Evolutionary conservation across 2,888 invertebrate species (phyloP), one percentile per base, ranked within the genome.

Genomic region (Agonopterix arenella): DNA sequence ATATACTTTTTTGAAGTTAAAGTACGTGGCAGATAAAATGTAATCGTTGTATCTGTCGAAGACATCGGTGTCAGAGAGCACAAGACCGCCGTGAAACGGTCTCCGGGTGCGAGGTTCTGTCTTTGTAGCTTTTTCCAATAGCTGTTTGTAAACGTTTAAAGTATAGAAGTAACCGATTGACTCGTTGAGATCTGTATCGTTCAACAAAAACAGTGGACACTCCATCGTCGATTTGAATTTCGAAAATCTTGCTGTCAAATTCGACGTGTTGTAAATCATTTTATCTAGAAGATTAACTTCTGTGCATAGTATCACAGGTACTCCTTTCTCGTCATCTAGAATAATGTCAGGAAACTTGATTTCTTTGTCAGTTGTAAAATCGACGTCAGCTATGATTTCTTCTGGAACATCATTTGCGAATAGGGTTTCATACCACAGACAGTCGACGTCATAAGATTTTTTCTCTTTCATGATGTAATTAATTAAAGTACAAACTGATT

Each of bases 21-120:
- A 76, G 52, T 76, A 76, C 2, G 73, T 76, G 7, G 65, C 67
- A 0, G 76, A 63, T 47, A 76, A 47, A 58, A 76, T 59, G 51
- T 68, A 76, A 45, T 76, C 76, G 43, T 76, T 76, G 52, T 76
- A 76, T 54, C 57, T 63, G 46, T 76, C 75, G 48, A 73, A 76
- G 11, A 68, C 54, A 40, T 66, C 57, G 0, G 62, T 62, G 41
- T 68, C 70, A 46, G 57, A 59, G 2, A 73, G 53, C 47, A 74
- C 73, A n/a, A 75, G 58, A 3, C 73, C 75, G 0, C 73, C 73
- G 28, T 68, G 62, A 51, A 63, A 74, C 2, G 61, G 65, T 53
- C 56, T 61, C 37, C 73, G 58, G 11, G 72, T 71, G 7, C 70
- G 67, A 7, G 76, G 76, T n/a, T 75, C 75, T 2, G 58, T 61